phyloP scores from a whole-genome alignment of 2,888 invertebrate genomes.

The Nomada fucata region DNA sequence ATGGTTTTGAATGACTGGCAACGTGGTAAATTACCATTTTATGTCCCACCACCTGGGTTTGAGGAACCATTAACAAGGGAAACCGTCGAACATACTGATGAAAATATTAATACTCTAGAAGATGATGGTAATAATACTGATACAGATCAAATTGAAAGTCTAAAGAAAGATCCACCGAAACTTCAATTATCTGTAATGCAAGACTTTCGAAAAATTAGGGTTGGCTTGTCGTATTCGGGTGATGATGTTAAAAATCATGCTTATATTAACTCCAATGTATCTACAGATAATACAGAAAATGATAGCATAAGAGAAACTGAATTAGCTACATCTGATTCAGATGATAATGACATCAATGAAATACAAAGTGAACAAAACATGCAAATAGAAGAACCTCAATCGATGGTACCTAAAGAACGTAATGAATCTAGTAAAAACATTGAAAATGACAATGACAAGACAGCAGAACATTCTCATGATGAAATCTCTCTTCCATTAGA shows the following conservation, averaged over 20 bases:
- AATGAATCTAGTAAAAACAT: slow-evolving; percentile 4
- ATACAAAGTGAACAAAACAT: slow-evolving; percentile 69
- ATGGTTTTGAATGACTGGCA: slow-evolving; percentile 99
- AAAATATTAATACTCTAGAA: slow-evolving; percentile 17
- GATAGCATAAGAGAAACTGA: slow-evolving; percentile 24
- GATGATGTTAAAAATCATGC: slow-evolving; percentile 85
- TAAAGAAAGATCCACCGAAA: slow-evolving; percentile 45
- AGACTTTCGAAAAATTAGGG: slow-evolving; percentile 92
- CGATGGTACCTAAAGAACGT: slow-evolving; percentile 5
- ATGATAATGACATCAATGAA: slow-evolving; percentile 51
- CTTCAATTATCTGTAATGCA: slow-evolving; percentile 50
- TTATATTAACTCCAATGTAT: slow-evolving; percentile 26
- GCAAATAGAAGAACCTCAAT: slow-evolving; percentile 2
- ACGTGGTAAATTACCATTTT: slow-evolving; percentile 98
- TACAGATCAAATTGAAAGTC: slow-evolving; percentile 22
- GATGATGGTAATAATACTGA: slow-evolving; percentile 9
- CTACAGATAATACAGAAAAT: slow-evolving; percentile 25
- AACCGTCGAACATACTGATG: slow-evolving; percentile 80
- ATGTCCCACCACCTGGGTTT: slow-evolving; percentile 93
- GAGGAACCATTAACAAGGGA: slow-evolving; percentile 88
- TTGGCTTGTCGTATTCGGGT: slow-evolving; percentile 88
- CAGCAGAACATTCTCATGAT: slow-evolving; percentile 39
- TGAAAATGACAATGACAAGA: neutral
- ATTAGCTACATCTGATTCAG: slow-evolving; percentile 17
- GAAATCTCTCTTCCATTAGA: slow-evolving; percentile 74